A percentile compares a stretch with the other conserved stretches of the same genome.
phyloP scores from a whole-genome alignment of 1,140 invertebrate genomes.

The Colletes gigas region DNA sequence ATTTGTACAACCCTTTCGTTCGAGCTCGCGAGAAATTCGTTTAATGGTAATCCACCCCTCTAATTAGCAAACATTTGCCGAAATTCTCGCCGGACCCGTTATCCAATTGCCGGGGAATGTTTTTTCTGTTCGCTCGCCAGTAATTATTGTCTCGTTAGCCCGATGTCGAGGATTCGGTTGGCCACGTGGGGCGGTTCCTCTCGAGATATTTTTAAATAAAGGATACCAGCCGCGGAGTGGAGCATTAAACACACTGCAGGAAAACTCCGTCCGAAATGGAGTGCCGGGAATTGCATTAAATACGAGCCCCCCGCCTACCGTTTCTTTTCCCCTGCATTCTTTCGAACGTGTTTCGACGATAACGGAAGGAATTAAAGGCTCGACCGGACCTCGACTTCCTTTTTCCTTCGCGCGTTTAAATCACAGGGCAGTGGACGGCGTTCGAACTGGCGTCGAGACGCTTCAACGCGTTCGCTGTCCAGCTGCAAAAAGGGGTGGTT shows the following conservation, averaged over 20 bases:
- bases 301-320: not conserved
- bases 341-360: conserved; percentile 33
- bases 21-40: not conserved
- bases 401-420: not conserved
- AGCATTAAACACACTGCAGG: conserved; percentile 7
- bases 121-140: not conserved
- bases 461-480: not conserved
- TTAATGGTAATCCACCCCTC: not conserved
- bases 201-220: conserved; percentile 28
- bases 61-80: conserved; percentile 17
- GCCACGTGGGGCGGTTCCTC: not conserved
- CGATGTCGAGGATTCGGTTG: not conserved
- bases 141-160: conserved; percentile 32
- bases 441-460: not conserved
- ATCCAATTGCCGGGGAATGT: not conserved
- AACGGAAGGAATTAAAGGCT: conserved; percentile 31
- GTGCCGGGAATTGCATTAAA: conserved; percentile 31
- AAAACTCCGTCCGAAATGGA: conserved; percentile 13
- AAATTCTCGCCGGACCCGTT: not conserved
- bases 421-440: not conserved
- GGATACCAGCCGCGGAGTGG: not conserved
- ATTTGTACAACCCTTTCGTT: no score
- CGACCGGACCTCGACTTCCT: not conserved
- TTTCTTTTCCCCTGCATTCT: not conserved
- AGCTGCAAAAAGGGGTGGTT: not conserved